Base-by-base conservation (phyloP, 2,888 invertebrate genomes). In the Mactromeris polynyma region DNA sequence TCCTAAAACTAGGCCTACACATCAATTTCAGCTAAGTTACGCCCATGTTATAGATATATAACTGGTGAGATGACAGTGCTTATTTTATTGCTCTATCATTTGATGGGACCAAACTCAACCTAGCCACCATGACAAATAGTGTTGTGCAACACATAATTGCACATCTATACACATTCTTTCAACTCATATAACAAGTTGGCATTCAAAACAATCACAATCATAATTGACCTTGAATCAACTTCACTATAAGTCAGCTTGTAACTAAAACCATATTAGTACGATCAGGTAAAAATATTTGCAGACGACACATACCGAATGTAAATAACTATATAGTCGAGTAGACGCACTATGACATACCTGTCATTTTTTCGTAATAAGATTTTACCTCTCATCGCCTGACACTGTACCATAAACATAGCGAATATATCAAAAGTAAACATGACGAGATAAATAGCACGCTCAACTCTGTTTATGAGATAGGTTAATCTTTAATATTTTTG, bases 291-390 rank as follows among this genome's bases (percentile, higher is more conserved):
- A 73, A 31, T 73, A 73, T 73, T 73, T 73, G 36, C 36, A 73
- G 73, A 36, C 33, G 17, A 73, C 73, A 36, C 36, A 73, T 73
- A 73, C 73, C 36, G 17, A 73, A 36, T 36, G 73, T 73, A 73
- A 73, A 73, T 73, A 73, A 73, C 73, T 73, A 19, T 73, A 73
- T 33, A 73, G 73, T 73, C 36, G 69, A 73, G 58, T 14, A 36
- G 73, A 36, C 73, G 58, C 26, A 33, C 33, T 42, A 54, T 33
- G 51, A 78, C 84, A 84, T 84, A 84, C 84, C 54, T 78, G 84
- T 84, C 84, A 84, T 84, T 73, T 84, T 78, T 84, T 54, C 54
- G 73, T 21, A 73, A 33, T 73, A 73, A 73, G 36, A 19, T 73
- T 73, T 73, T 73, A 73, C 73, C 36, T 19, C 78, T 77, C 54